Conservation (phyloP, 2,888 invertebrate genomes). For the Nesidiocoris tenuis region DNA sequence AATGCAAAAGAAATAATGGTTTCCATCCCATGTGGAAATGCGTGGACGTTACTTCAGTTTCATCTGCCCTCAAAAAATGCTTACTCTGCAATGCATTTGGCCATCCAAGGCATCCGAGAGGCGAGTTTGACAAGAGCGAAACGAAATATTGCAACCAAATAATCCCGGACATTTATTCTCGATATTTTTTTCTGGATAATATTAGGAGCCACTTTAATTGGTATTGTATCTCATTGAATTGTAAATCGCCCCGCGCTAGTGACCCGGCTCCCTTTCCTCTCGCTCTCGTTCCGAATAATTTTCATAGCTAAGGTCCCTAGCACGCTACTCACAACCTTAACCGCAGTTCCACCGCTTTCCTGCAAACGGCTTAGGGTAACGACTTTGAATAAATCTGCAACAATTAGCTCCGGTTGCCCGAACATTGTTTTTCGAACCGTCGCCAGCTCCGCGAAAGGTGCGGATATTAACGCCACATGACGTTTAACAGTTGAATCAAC, state of each 20-base stretch:
- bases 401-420: slow-evolving; percentile 28
- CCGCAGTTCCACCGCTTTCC: not conserved
- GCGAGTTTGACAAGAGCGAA: no score
- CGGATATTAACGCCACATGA: slow-evolving; percentile 18
- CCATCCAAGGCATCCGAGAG: no score
- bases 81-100: no score
- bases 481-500: slow-evolving; percentile 39
- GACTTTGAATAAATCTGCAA: slow-evolving; percentile 40
- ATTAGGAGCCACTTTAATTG: slow-evolving; percentile 19
- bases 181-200: slow-evolving; percentile 11
- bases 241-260: slow-evolving; percentile 10
- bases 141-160: no score
- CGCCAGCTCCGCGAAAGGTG: not conserved
- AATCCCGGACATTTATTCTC: no score
- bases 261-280: not conserved
- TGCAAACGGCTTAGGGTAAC: slow-evolving; percentile 32
- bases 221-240: slow-evolving; percentile 29
- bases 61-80: no score
- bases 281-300: slow-evolving; percentile 1
- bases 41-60: no score
- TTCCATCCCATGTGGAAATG: no score
- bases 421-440: slow-evolving; percentile 33
- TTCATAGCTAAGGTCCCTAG: slow-evolving; percentile 8
- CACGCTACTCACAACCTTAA: not conserved
- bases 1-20: no score